Evolutionary conservation across 30 jellyfish, hydroid and myxozoan genomes (phyloP), one percentile per base, ranked within the genome.

Genomic region (Chrysaora quinquecirrha): DNA sequence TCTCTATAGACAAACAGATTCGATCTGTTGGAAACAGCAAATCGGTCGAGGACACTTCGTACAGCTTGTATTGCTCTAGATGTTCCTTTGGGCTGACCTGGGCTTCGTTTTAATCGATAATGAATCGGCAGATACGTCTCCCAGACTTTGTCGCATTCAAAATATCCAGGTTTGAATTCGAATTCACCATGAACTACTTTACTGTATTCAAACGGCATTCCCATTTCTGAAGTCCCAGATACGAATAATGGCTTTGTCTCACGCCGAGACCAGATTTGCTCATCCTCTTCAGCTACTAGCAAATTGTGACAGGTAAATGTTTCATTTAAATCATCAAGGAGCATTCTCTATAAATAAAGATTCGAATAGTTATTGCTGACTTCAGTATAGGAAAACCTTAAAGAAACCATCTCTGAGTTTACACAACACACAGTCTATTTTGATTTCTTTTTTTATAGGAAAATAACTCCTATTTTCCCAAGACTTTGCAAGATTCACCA

Each of bases 271-370:
- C 98, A 91, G 20, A 86, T 68, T 32, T 82, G 88, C 32, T 94
- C 99, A 31, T 94, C 99, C 35, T 94, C 99, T 22, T 87, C 96
- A 7, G 99, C 97, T 23, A 94, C 90, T 6, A 94, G 87, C 52
- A 94, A 46, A 66, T 94, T 87, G 80, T 87, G 99, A 52, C 97
- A 87, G 7, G 87, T 86, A 75, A 78, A 71, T 38, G 96, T 94
- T 48, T 83, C 95, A 54, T 83, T 68, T 9, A 94, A 82, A 75
- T 94, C 93, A 22, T 94, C 97, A 34, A 94, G 88, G 22, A 94
- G 85, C 90, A 88, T 87, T 62, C 83, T 76, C 99, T 94, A 56
- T 10, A 27, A 58, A 32, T n/a, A 50, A n/a, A n/a, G n/a, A n/a
- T n/a, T n/a, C n/a, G n/a, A n/a, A n/a, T n/a, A n/a, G n/a, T n/a